These are phyloP conservation scores for Muschampia plurimacula DNA, from an alignment of 2,888 invertebrate species.

Conservation along the genomic window DNA sequence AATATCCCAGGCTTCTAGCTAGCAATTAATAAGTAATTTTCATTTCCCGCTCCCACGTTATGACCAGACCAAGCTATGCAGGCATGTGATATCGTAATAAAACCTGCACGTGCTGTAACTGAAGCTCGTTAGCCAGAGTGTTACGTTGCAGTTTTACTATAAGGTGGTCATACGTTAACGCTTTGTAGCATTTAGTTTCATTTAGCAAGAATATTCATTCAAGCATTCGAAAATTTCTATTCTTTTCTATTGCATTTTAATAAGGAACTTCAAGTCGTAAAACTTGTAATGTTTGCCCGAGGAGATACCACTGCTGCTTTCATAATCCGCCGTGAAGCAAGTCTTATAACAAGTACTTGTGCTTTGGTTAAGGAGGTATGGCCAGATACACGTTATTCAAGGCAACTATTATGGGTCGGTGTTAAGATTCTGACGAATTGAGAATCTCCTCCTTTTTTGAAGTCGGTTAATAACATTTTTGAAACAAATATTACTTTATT, in stretches of 20 bases:
- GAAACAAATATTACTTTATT: no score
- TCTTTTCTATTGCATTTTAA: neutral
- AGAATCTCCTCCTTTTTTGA: no score
- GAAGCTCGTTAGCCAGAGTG: conserved; percentile 27
- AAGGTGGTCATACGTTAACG: neutral
- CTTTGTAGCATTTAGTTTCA: neutral
- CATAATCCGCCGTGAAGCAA: no score
- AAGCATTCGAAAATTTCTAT: neutral
- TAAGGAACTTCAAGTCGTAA: no score
- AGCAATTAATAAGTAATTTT: conserved; percentile 20
- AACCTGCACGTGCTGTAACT: conserved; percentile 35
- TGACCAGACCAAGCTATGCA: neutral
- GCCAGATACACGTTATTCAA: no score
- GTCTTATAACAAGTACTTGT: no score
- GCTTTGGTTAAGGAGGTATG: no score
- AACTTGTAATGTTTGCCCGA: no score
- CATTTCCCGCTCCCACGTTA: neutral
- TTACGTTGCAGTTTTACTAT: conserved; percentile 26
- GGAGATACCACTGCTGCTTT: no score
- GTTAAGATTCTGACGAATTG: no score
- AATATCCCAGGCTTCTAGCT: neutral
- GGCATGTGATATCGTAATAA: conserved; percentile 31
- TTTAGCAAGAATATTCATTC: neutral
- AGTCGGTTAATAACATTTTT: no score
- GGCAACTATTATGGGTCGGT: no score